Percentiles rank a stretch among this genome's conserved stretches.
These are phyloP conservation scores for Rhabdomys dilectus DNA, from an alignment of 2,113 vertebrate species.

Conservation along the genomic window DNA sequence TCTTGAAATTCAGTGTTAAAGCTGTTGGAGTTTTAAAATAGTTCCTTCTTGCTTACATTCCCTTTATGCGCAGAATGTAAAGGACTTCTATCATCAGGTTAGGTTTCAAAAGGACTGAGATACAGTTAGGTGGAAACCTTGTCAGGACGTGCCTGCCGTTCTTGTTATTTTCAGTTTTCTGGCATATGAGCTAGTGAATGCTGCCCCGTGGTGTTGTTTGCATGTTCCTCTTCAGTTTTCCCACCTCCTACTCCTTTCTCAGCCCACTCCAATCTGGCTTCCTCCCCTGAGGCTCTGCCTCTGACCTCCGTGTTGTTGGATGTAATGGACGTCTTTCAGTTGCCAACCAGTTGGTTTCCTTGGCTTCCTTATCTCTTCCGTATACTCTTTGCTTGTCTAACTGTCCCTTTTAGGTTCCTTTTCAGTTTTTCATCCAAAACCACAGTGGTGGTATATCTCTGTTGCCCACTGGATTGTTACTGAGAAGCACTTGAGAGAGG, in stretches of 20 bases:
- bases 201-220: background rate
- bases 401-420: background rate
- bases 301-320: background rate
- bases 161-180: constrained; percentile 28
- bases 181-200: background rate
- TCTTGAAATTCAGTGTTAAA: background rate
- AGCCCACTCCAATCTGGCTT: constrained; percentile 17
- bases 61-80: background rate
- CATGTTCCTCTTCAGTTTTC: background rate
- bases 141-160: background rate
- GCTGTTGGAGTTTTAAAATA: background rate
- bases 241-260: constrained; percentile 37
- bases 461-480: background rate
- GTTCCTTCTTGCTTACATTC: background rate
- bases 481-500: background rate
- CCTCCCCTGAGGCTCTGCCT: background rate
- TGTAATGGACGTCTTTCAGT: background rate
- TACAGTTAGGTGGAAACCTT: background rate
- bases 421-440: background rate
- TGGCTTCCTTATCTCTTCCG: background rate
- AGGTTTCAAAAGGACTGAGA: background rate
- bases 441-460: background rate
- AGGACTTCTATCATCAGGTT: background rate
- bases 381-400: background rate
- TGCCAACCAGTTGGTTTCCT: background rate